Evolutionary conservation across 2,113 vertebrate species (phyloP), one percentile per base, ranked within the genome.

Genomic region (Fulmarus glacialis): DNA sequence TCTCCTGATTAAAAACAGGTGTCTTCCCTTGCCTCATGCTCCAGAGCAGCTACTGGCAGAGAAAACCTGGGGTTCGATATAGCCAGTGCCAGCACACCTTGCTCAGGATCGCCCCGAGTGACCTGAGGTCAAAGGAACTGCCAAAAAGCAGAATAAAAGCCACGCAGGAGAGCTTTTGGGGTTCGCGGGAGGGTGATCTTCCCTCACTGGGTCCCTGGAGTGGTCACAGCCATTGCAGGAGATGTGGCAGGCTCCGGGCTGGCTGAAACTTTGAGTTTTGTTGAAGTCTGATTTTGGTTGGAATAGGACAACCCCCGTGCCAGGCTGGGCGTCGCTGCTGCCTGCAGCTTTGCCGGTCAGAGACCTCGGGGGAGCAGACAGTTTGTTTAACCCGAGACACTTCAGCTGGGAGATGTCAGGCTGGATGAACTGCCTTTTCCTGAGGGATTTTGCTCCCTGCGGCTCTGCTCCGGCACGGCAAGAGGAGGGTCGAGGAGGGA

Each of bases 391-490:
- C 70, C 53, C 1, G 1, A 45, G 74, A n/a, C 32, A 29, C n/a
- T 59, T 86, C 86, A 67, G 53, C 82, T 78, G 70, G 64, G 79
- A n/a, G 60, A 40, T 21, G 34, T 77, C 75, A 67, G 42, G 47
- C 32, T 72, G 47, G 30, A 56, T 15, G 36, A 77, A 24, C 32
- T 40, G n/a, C 45, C 3, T 0, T 30, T 27, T 47, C 84, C 84
- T 48, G 30, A 1, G 3, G 79, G 84, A 84, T 56, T 36, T 84
- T 1, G 0, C 12, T 56, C 24, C 64, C 71, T 0, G 0, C 4
- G 23, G 58, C 50, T 71, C 71, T 0, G 2, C 34, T 48, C 36
- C 72, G 47, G 47, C 2, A 0, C 0, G 1, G 36, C 0, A 5
- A 63, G 24, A 63, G 17, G 34, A 80, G 47, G 40, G 29, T n/a